A percentile compares a stretch with the other conserved stretches of the same genome.
Evolutionary conservation across 2,888 invertebrate genomes (phyloP).

Genomic region (Ornithoptera priamus): DNA sequence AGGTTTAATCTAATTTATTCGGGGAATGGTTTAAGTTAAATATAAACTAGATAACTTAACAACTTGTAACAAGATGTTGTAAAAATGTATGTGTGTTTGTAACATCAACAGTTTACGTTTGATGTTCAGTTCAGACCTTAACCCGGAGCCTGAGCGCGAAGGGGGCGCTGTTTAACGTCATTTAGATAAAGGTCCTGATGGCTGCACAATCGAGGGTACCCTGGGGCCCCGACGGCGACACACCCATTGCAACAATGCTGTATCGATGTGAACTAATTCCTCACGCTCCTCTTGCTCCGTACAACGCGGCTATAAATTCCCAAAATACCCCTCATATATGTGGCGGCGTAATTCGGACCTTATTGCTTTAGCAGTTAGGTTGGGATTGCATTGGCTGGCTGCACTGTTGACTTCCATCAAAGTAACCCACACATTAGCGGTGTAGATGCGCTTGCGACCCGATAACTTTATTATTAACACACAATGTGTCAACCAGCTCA

Average conservation of each 20-base stretch:
- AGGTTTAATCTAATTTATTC: too few relatives aligned
- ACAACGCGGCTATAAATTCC: constrained; percentile 53
- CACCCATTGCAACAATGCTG: constrained; percentile 48
- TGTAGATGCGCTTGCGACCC: constrained; percentile 55
- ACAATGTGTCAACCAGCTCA: constrained; percentile 22
- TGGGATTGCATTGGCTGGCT: constrained; percentile 8
- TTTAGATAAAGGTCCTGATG: constrained; percentile 18
- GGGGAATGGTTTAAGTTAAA: too few relatives aligned
- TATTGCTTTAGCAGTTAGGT: constrained; percentile 6
- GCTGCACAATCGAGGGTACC: constrained; percentile 33
- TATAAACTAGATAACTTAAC: too few relatives aligned
- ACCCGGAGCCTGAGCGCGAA: neutral
- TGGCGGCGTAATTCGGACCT: constrained; percentile 30
- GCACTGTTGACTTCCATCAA: constrained; percentile 58
- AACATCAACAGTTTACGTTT: too few relatives aligned
- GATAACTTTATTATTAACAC: constrained; percentile 55
- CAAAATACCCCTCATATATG: constrained; percentile 42
- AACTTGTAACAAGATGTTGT: too few relatives aligned
- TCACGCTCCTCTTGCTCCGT: constrained; percentile 70
- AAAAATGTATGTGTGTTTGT: too few relatives aligned
- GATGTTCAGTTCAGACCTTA: too few relatives aligned
- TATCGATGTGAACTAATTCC: constrained; percentile 76
- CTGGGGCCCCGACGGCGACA: constrained; percentile 39
- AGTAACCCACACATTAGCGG: constrained; percentile 72
- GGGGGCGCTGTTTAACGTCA: constrained; percentile 24